A percentile compares a stretch with the other conserved stretches of the same genome.
These are phyloP conservation scores for Passer montanus DNA, from an alignment of 2,113 vertebrate genomes.

Conservation along the genomic window DNA sequence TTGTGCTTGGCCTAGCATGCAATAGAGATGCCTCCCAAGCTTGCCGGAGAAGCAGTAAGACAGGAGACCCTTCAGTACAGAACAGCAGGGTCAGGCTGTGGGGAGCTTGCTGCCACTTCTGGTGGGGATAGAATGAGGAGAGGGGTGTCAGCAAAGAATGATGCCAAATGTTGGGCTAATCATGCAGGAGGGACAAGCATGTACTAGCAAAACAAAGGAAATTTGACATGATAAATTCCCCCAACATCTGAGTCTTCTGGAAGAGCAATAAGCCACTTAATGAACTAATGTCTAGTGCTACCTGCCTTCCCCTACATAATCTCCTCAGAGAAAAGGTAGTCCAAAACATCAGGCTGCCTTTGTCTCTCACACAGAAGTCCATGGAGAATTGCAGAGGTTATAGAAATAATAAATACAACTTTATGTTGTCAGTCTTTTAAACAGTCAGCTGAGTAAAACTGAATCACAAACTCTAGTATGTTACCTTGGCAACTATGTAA, in stretches of 20 bases:
- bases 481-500: background rate
- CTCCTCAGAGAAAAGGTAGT: background rate
- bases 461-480: background rate
- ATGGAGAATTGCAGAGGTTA: background rate
- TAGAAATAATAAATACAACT: background rate
- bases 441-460: background rate
- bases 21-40: background rate
- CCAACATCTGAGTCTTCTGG: background rate
- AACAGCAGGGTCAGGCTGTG: background rate
- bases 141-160: background rate
- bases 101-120: background rate
- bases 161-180: background rate
- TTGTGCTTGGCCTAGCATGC: background rate
- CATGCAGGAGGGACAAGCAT: background rate
- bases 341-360: background rate
- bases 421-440: background rate
- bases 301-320: background rate
- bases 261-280: background rate
- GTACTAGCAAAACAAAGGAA: background rate
- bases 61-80: background rate
- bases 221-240: background rate
- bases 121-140: background rate
- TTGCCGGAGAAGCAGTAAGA: background rate
- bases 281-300: background rate
- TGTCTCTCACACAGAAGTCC: background rate